Conservation (phyloP, 2,113 vertebrate genomes). For the Psilopsiagon aymara region DNA sequence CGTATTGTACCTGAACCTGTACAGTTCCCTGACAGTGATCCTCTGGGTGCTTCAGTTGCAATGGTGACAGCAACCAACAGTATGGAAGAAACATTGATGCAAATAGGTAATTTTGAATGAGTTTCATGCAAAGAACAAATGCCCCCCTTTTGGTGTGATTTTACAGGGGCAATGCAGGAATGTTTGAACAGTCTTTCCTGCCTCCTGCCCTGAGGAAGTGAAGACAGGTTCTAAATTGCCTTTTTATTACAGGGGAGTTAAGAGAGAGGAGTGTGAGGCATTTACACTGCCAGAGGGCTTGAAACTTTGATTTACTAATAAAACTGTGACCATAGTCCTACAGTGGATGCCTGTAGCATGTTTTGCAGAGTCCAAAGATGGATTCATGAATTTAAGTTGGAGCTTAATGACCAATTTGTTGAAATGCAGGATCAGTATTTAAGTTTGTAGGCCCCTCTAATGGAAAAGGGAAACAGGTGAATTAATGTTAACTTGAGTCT, state of each 20-base stretch:
- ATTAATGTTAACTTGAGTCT: background rate
- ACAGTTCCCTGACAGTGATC: constrained; percentile 96
- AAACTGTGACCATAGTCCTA: rapidly evolving
- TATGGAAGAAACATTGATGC: constrained; percentile 97
- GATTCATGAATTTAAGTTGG: background rate
- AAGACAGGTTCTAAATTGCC: background rate
- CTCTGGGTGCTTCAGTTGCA: constrained; percentile 92
- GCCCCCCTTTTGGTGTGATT: background rate
- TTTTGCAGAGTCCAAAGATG: background rate
- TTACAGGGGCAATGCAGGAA: background rate
- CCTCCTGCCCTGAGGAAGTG: background rate
- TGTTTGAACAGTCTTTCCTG: background rate
- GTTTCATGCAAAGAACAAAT: background rate
- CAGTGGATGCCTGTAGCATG: background rate
- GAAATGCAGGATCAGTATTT: background rate
- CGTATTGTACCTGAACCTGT: constrained; percentile 92
- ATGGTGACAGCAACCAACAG: constrained; percentile 98
- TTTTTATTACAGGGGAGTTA: background rate
- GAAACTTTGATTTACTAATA: background rate
- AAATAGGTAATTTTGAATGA: constrained; percentile 83
- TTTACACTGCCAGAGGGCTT: background rate
- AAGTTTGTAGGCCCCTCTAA: background rate
- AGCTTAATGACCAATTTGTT: background rate
- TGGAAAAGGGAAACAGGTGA: background rate
- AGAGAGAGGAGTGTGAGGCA: background rate